Base-by-base conservation (phyloP, 2,888 invertebrate species). In the Eustalomyia histrio region DNA sequence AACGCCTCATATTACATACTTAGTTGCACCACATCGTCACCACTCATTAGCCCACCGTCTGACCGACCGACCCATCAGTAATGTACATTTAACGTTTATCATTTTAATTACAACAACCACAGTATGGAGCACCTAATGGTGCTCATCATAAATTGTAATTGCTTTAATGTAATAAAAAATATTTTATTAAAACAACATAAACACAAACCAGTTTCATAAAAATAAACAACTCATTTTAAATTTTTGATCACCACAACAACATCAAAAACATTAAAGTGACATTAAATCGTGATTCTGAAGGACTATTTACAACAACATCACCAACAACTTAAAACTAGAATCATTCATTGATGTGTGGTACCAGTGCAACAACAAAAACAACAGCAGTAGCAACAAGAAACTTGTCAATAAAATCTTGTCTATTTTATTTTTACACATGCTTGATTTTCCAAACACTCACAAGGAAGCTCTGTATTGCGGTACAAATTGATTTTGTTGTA, bases 351-450 rank as follows among this genome's bases (percentile, higher is more conserved):
- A 14, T 16, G 16, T 57, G n/a, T 39, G 39, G 39, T 12, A 39
- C 2, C 43, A 47, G 43, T 47, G 43, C 43, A 47, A n/a, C 21
- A 33, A 16, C 53, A 63, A 43, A 55, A 39, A 33, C 52, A 68
- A 6, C 39, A 53, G 16, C 55, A 39, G 21, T 55, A 43, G 18
- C 33, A 18, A 52, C 21, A 50, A 58, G 52, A 65, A 74, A 67
- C 67, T 67, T 67, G 74, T 74, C 74, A 74, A 74, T 67, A 74
- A 60, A 60, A 67, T 74, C 74, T 74, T 74, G 67, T 74, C 74
- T 53, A 74, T 74, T 67, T 52, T 35, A 60, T 74, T 65, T 64
- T 74, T 67, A 74, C 74, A 67, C 74, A 74, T 67, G 74, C 60
- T 67, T 67, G 64, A 52, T 52, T 52, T 52, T 29, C 35, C 35